Evolutionary conservation across 30 jellyfish, hydroid and myxozoan species (phyloP), one percentile per base, ranked within the genome.

Genomic region (Cassiopea xamachana): DNA sequence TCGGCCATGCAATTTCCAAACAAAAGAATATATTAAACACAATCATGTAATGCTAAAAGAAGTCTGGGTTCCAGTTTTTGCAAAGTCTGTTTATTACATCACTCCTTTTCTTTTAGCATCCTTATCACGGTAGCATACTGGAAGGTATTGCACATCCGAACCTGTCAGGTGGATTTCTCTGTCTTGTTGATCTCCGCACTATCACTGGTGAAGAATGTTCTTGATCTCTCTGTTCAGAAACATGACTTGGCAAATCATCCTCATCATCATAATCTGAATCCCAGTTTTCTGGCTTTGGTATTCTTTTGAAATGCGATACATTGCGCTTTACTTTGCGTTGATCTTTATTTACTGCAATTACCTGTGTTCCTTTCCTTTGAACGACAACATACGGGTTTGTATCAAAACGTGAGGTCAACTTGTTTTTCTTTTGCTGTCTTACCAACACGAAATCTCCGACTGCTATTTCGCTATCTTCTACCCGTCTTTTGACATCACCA

Each of bases 401-500:
- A 44, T 62, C 88, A 46, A 46, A 83, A 6, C 62, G 48, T 44
- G 93, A 17, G 79, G 90, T 73, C 60, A 71, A 80, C 90, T 85
- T 85, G 67, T 71, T 85, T 73, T 27, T 70, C 82, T 85, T 85
- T 50, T 70, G 77, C 81, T 73, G 92, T 69, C 46, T n/a, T 7
- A 64, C 80, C 89, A 83, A 83, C 18, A 83, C 92, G 17, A 2
- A 49, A 39, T 85, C 78, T 17, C 90, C 93, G 60, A 69, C 90
- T 50, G 68, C 58, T 46, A 55, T 69, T 17, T 49, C 79, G 51
- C 90, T 79, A 18, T 77, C 75, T 43, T 87, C 46, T 19, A 85
- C 93, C 49, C 69, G 79, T 48, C 91, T 79, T 51, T 51, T 79
- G 88, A 79, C 88, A n/a, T 79, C 88, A 79, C 88, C 48, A 48